Percentiles rank a stretch among this genome's conserved stretches.
Evolutionary conservation across 2,113 vertebrate genomes (phyloP).

Genomic region (Poecile atricapillus): DNA sequence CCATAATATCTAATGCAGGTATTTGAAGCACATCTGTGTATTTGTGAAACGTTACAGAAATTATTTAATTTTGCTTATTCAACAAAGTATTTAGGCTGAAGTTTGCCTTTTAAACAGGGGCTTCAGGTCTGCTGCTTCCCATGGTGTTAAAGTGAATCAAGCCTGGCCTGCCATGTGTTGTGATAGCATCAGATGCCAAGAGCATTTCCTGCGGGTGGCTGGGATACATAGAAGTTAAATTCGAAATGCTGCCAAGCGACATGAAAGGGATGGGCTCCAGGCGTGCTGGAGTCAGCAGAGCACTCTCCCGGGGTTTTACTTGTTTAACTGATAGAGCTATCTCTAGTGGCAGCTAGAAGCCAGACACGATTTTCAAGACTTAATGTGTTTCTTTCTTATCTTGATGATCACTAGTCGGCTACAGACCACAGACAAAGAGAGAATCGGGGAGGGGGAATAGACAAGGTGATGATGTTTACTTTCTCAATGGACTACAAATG

Average conservation of each 20-base stretch:
- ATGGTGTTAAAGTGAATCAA: accelerated
- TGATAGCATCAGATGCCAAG: background rate
- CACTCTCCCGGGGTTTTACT: background rate
- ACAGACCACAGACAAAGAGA: constrained; percentile 52
- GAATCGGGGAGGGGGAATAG: background rate
- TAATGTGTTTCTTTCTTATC: constrained; percentile 59
- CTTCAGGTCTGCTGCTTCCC: background rate
- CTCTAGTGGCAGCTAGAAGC: constrained; percentile 51
- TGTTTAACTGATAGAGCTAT: constrained; percentile 57
- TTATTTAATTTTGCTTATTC: background rate
- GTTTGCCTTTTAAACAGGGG: background rate
- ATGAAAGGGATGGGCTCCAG: constrained; percentile 41
- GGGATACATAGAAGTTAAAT: background rate
- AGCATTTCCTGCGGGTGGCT: background rate
- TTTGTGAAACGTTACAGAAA: background rate
- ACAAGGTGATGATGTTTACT: constrained; percentile 52
- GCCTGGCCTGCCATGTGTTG: background rate
- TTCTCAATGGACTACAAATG: constrained; percentile 44
- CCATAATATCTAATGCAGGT: background rate
- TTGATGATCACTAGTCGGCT: constrained; percentile 50
- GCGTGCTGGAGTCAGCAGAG: constrained; percentile 24
- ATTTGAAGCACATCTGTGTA: background rate
- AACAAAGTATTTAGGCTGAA: background rate
- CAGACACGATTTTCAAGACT: constrained; percentile 60
- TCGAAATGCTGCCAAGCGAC: background rate